A percentile compares a stretch with the other conserved stretches of the same genome.
These are phyloP conservation scores for Artibeus jamaicensis DNA, from an alignment of 2,797 vertebrate species.

Conservation along the genomic window DNA sequence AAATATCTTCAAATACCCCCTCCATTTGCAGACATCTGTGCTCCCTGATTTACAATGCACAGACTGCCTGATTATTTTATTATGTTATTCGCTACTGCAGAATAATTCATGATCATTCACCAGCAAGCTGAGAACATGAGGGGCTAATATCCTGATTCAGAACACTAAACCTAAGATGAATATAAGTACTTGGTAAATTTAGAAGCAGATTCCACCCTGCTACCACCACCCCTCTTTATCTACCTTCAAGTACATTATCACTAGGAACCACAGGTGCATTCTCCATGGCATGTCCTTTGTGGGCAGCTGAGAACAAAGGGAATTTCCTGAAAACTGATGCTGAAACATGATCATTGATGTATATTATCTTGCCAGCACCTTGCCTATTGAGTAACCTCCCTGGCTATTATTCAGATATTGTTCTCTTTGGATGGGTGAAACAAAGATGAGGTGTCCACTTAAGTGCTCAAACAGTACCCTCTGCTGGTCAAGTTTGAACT, in stretches of 20 bases:
- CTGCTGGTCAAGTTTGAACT: constrained; percentile 71
- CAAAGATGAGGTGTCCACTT: constrained; percentile 29
- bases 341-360: constrained; percentile 35
- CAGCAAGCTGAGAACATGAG: constrained; percentile 66
- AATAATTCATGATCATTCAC: constrained; percentile 75
- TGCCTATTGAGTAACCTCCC: neutral
- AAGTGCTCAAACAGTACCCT: constrained; percentile 80
- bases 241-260: neutral
- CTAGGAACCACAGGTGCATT: constrained; percentile 22
- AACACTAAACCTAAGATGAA: constrained; percentile 53
- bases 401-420: constrained; percentile 17
- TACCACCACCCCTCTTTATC: neutral
- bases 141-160: constrained; percentile 63
- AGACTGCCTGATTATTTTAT: constrained; percentile 72
- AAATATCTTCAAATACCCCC: neutral
- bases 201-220: neutral
- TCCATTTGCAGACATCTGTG: constrained; percentile 33
- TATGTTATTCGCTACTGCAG: constrained; percentile 67
- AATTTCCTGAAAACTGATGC: constrained; percentile 54
- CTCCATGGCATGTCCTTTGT: neutral
- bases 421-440: neutral
- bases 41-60: neutral
- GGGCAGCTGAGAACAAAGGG: constrained; percentile 49
- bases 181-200: constrained; percentile 30
- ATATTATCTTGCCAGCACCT: constrained; percentile 5